Percentiles rank a stretch among this genome's conserved stretches.
Evolutionary conservation across 30 jellyfish, hydroid and myxozoan species (phyloP).

Genomic region (Aurelia aurita): DNA sequence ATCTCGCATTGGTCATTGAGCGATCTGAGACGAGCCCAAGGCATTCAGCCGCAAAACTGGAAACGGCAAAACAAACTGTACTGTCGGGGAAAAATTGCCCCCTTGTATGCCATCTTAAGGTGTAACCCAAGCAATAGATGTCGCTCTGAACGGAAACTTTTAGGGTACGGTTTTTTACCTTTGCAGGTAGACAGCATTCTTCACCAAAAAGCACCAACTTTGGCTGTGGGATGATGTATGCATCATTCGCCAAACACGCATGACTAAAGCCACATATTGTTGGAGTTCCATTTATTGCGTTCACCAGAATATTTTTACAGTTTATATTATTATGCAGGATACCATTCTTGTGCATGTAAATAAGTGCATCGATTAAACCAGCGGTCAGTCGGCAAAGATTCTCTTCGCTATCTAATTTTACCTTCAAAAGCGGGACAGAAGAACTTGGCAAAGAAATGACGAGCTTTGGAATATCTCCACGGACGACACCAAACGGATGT

Average conservation of each 20-base stretch:
- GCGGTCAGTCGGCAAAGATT: conserved; percentile 12
- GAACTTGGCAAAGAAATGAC: conserved; percentile 15
- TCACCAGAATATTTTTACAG: not conserved
- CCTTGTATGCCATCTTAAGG: conserved; percentile 4
- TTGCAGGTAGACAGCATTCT: conserved; percentile 14
- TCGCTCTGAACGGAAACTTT: conserved; percentile 17
- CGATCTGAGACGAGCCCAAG: conserved; percentile 9
- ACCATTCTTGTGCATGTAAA: conserved; percentile 11
- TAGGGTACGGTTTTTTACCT: conserved; percentile 9
- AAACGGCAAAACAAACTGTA: not conserved
- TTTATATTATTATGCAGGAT: not conserved
- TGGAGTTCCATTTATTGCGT: conserved; percentile 2
- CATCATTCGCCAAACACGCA: not conserved
- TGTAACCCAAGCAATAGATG: conserved; percentile 17
- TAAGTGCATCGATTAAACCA: conserved; percentile 1
- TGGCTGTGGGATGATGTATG: conserved; percentile 11
- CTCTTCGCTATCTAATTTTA: conserved; percentile 23
- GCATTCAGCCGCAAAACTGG: conserved; percentile 24
- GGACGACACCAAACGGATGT: conserved; percentile 39
- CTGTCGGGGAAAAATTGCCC: not conserved
- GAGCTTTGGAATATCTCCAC: conserved; percentile 23
- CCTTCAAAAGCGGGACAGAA: not conserved
- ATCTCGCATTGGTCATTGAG: not conserved
- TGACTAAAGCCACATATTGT: conserved; percentile 16
- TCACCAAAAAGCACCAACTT: conserved; percentile 4